phyloP scores from a whole-genome alignment of 2,797 vertebrate genomes.

The Scomberomorus guttatus region DNA sequence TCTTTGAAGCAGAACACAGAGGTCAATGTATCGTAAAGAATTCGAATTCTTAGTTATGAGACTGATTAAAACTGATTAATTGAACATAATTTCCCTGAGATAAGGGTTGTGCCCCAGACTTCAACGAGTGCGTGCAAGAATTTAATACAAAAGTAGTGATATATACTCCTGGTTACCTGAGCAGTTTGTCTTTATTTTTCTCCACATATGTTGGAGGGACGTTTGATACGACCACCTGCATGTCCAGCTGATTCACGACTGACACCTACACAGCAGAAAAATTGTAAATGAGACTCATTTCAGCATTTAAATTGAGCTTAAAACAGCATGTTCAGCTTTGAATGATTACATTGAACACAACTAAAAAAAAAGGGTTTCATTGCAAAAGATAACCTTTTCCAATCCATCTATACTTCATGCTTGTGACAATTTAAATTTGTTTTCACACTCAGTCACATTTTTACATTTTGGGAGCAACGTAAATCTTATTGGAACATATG shows the following conservation, averaged over 20 bases:
- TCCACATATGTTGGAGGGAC: conserved; percentile 96
- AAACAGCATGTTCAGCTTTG: neutral
- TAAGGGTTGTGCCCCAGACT: no score
- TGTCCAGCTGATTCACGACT: conserved; percentile 98
- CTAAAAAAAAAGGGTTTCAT: neutral
- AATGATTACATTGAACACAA: neutral
- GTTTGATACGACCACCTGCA: conserved; percentile 98
- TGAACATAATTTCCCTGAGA: no score
- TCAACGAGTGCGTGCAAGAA: no score
- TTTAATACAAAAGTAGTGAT: neutral
- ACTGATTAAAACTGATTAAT: no score
- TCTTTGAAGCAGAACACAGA: no score
- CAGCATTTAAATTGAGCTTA: neutral
- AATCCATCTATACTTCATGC: neutral
- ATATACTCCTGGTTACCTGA: conserved; percentile 86
- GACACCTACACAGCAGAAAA: conserved; percentile 88
- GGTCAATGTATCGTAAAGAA: no score
- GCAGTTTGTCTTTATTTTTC: conserved; percentile 94
- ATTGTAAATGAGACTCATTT: conserved; percentile 10
- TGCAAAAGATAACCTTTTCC: neutral
- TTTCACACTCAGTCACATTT: neutral
- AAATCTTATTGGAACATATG: conserved; percentile 14
- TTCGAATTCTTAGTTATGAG: no score
- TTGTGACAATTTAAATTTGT: conserved; percentile 11
- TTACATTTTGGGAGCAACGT: neutral